These are phyloP conservation scores for Noctua pronuba DNA, from an alignment of 2,888 invertebrate species.

Conservation along the genomic window DNA sequence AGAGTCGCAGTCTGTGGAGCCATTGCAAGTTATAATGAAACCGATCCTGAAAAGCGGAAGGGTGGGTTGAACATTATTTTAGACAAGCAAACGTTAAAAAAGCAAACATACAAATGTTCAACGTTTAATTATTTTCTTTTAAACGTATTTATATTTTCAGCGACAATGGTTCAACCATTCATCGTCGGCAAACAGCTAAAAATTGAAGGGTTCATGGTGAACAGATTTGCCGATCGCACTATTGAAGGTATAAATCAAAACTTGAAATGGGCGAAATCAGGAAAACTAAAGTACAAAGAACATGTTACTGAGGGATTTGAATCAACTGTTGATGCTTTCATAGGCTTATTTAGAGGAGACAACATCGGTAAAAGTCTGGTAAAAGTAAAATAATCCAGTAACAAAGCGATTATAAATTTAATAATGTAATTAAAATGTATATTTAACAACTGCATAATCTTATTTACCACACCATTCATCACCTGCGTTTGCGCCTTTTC, in stretches of 20 bases:
- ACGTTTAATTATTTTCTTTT: not conserved
- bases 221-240: conserved; percentile 89
- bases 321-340: conserved; percentile 91
- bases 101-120: not conserved
- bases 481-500: conserved; percentile 75
- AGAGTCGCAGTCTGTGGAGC: conserved; percentile 92
- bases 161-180: conserved; percentile 86
- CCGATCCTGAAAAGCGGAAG: conserved; percentile 85
- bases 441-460: conserved; percentile 35
- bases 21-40: conserved; percentile 91
- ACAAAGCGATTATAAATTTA: conserved; percentile 33
- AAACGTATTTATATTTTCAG: conserved; percentile 69
- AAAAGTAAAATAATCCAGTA: conserved; percentile 81
- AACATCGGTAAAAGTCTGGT: conserved; percentile 93
- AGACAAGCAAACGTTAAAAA: not conserved
- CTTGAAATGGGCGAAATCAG: conserved; percentile 91
- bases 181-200: conserved; percentile 91
- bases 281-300: conserved; percentile 92
- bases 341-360: conserved; percentile 90
- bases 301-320: conserved; percentile 92
- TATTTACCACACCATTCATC: conserved; percentile 55
- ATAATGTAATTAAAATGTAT: conserved; percentile 40
- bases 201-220: conserved; percentile 91
- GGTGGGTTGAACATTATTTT: conserved; percentile 68
- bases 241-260: conserved; percentile 91